phyloP scores from a whole-genome alignment of 2,113 vertebrate genomes.

The Circaetus cinerascens region DNA sequence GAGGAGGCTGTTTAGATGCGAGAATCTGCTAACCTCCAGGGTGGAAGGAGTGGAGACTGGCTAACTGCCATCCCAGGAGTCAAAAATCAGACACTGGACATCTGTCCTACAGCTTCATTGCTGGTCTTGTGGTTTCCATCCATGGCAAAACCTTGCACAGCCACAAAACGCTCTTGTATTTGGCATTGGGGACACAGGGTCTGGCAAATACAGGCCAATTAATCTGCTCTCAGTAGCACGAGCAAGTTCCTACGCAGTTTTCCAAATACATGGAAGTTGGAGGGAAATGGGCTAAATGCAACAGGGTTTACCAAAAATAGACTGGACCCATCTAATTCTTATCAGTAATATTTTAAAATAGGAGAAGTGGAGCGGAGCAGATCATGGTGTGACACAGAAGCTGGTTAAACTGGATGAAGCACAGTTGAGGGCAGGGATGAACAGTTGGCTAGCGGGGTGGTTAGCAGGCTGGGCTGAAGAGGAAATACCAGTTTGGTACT shows the following conservation, averaged over 20 bases:
- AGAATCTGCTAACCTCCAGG: not conserved
- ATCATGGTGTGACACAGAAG: rapidly evolving
- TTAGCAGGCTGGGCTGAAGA: not conserved
- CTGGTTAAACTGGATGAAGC: not conserved
- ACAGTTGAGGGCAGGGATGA: not conserved
- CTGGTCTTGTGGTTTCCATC: not conserved
- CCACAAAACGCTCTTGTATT: not conserved
- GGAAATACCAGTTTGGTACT: not conserved
- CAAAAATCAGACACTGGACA: not conserved
- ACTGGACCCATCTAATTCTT: not conserved
- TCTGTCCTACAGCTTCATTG: too few species aligned
- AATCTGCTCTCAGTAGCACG: not conserved
- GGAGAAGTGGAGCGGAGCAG: not conserved
- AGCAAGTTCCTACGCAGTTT: not conserved
- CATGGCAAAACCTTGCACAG: rapidly evolving
- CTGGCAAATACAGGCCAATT: not conserved
- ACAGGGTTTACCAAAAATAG: too few species aligned
- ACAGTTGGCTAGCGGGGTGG: not conserved
- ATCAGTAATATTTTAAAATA: not conserved
- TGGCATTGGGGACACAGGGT: not conserved
- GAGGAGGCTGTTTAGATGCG: rapidly evolving
- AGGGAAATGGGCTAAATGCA: not conserved
- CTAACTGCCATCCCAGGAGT: not conserved
- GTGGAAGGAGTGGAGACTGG: not conserved
- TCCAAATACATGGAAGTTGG: not conserved